A percentile compares a stretch with the other conserved stretches of the same genome.
Evolutionary conservation across 2,888 invertebrate species (phyloP).

Genomic region (Drosophila nigritarsus): DNA sequence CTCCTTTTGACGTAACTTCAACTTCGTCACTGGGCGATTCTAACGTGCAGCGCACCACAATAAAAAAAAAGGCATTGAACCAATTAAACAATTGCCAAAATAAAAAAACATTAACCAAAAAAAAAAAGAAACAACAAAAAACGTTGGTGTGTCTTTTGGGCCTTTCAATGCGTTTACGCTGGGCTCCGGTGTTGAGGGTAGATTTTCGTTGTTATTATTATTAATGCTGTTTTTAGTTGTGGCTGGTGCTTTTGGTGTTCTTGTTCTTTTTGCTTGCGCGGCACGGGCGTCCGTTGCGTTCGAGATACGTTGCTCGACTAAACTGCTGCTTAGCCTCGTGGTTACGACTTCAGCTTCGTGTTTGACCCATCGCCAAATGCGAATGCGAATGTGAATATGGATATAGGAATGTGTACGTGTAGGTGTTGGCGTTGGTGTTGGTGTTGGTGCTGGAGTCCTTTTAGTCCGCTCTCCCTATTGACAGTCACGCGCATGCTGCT

Average conservation of each 20-base stretch:
- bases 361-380: constrained; percentile 33
- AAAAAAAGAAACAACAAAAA: constrained; percentile 4
- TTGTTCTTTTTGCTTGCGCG: constrained; percentile 21
- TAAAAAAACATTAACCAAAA: constrained; percentile 11
- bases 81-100: constrained; percentile 29
- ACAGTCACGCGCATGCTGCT: constrained; percentile 53
- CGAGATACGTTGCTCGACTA: constrained; percentile 83
- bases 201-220: constrained; percentile 30
- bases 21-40: constrained; percentile 25
- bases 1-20: constrained; percentile 73
- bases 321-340: constrained; percentile 46
- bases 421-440: neutral
- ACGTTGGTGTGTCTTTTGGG: constrained; percentile 1
- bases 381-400: constrained; percentile 21
- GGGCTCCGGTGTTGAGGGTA: constrained; percentile 8
- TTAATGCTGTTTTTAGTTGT: constrained; percentile 42
- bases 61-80: constrained; percentile 23
- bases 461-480: constrained; percentile 29
- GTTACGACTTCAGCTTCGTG: constrained; percentile 43
- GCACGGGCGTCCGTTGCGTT: constrained; percentile 72
- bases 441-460: constrained; percentile 14
- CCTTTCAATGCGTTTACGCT: constrained; percentile 16
- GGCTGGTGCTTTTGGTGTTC: constrained; percentile 26
- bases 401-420: constrained; percentile 7
- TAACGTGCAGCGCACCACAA: constrained; percentile 18